Evolutionary conservation across 2,113 vertebrate genomes (phyloP), one percentile per base, ranked within the genome.

Genomic region (Podiceps cristatus): DNA sequence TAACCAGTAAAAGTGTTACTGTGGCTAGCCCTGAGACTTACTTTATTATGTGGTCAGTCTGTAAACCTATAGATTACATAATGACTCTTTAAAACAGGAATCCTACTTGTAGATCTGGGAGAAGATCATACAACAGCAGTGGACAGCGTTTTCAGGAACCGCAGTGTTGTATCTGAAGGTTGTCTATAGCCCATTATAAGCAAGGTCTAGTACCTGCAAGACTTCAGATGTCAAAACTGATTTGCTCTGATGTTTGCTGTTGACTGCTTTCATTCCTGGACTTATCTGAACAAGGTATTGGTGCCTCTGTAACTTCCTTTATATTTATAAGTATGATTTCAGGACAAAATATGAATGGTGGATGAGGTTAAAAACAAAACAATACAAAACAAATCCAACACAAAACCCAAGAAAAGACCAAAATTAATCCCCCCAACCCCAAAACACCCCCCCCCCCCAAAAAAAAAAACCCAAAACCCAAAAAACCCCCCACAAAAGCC

Each of bases 81-180:
- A 33, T 15, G 33, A 42, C 25, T 42, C 58, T 29, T 69, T 73
- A 50, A 40, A 74, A 63, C 2, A 5, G 42, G 40, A 58, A 37
- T 69, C 14, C 37, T 56, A 5, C 40, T n/a, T 93, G 31, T 45
- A 80, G 58, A 27, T 28, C 22, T 76, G n/a, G 8, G 40, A 82
- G 45, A 37, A 75, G 62, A 23, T 62, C 66, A 8, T 0, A 0
- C 29, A 33, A 11, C 5, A 40, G 40, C 49, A 64, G 52, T 3
- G 18, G 25, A 22, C 9, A 56, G 49, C 20, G 6, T 35, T 69
- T 88, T 22, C 27, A 62, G 42, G 53, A 73, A 29, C 18, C 35
- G 72, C 35, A 7, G 25, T 33, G 27, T 24, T 71, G 25, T n/a
- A 9, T 24, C 50, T 69, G 9, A 47, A 53, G 10, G 11, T 56